Evolutionary conservation across 2,888 invertebrate genomes (phyloP).

Genomic region (Podabrus alpinus): DNA sequence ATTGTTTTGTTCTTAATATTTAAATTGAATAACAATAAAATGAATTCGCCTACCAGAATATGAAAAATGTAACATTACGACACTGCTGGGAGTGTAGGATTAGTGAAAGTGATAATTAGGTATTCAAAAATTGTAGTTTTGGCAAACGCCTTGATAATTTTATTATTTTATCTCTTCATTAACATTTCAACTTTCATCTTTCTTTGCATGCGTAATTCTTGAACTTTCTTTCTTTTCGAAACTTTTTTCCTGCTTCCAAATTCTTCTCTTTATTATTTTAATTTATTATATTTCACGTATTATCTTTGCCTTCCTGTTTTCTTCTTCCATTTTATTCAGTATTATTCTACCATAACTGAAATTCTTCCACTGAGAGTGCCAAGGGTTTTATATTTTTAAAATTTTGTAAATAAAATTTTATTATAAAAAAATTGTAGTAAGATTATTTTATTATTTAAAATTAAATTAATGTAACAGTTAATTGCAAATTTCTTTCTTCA

Average conservation of each 20-base stretch:
- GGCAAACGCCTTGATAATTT: constrained; percentile 2
- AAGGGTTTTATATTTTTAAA: constrained; percentile 10
- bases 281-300: not conserved
- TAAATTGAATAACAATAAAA: not conserved
- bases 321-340: not conserved
- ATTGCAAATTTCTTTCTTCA: too few relatives aligned
- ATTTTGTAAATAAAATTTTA: not conserved
- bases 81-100: not conserved
- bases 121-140: constrained; percentile 8
- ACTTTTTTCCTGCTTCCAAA: not conserved
- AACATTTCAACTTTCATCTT: not conserved
- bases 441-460: not conserved
- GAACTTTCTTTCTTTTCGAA: constrained; percentile 4
- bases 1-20: not conserved
- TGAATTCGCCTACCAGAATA: not conserved
- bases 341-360: constrained; percentile 26
- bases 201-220: not conserved
- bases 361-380: constrained; percentile 41
- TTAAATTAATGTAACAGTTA: not conserved
- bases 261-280: not conserved
- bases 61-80: not conserved
- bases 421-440: not conserved
- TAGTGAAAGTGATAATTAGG: constrained; percentile 18
- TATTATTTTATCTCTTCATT: not conserved
- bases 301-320: not conserved